These are phyloP conservation scores for Drosophila peninsularis DNA, from an alignment of 2,888 invertebrate genomes.

Conservation along the genomic window DNA sequence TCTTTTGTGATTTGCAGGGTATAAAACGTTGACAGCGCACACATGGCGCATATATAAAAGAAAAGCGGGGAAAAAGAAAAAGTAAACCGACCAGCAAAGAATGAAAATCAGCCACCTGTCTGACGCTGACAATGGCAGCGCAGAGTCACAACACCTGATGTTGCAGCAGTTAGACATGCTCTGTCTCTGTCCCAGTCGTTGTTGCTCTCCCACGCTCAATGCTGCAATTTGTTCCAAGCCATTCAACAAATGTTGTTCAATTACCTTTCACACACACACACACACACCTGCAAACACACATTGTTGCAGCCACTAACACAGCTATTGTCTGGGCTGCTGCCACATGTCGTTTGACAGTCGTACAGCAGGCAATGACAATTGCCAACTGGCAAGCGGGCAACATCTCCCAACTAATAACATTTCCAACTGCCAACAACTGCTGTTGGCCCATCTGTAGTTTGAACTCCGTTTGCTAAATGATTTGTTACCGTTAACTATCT, in stretches of 20 bases:
- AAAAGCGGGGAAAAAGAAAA: neutral
- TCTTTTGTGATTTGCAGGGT: conserved; percentile 17
- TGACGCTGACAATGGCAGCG: conserved; percentile 40
- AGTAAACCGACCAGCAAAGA: neutral
- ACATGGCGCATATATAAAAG: conserved; percentile 39
- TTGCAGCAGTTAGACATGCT: conserved; percentile 16
- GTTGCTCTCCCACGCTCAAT: conserved; percentile 5
- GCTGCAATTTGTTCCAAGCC: conserved; percentile 72
- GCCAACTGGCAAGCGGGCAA: conserved; percentile 14
- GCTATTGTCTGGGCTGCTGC: conserved; percentile 47
- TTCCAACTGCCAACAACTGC: conserved; percentile 22
- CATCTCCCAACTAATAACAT: conserved; percentile 44
- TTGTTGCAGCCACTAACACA: conserved; percentile 45
- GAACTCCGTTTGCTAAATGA: conserved; percentile 46
- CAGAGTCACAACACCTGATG: conserved; percentile 37
- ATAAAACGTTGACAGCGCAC: conserved; percentile 29
- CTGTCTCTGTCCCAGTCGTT: neutral
- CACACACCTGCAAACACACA: conserved; percentile 8
- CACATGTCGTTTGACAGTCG: conserved; percentile 67
- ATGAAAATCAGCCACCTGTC: conserved; percentile 47
- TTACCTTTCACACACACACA: conserved; percentile 54
- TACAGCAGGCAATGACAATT: conserved; percentile 35
- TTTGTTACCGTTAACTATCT: conserved; percentile 52
- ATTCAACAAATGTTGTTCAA: conserved; percentile 81
- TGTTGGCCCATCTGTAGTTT: neutral